Base-by-base conservation (phyloP, 1,140 invertebrate genomes). In the Metopolophium dirhodum region DNA sequence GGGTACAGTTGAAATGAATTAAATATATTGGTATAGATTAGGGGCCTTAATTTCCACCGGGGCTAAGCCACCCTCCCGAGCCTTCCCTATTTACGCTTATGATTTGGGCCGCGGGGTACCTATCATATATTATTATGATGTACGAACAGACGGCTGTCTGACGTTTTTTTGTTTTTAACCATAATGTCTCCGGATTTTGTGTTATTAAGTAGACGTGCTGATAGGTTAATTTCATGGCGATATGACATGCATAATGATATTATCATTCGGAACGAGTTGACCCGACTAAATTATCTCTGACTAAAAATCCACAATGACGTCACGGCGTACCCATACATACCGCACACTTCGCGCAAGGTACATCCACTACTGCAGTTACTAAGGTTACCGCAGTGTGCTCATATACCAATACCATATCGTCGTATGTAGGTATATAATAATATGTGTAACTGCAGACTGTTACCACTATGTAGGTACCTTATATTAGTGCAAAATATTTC, bases 261-360 rank as follows among this genome's bases (percentile, higher is more conserved):
- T 68, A 54, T 54, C 87, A 54, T 49, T 37, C 23, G 22, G 35
- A 89, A 89, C 49, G 49, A 89, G 49, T 54, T 89, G 87, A 89
- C 87, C 87, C 8, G 22, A 89, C 49, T 89, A 68, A 68, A 68
- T 68, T 89, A 89, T 89, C 87, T 89, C 49, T 54, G 35, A 89
- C 49, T 35, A 37, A 89, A 89, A 89, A 89, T 89, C 87, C 87
- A 89, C 49, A 26, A 89, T 54, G 87, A 89, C 87, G 87, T 89
- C 87, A 89, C 22, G 22, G 61, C 61, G 30, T 68, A n/a, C 22
- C 3, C 23, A 41, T 89, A 89, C 7, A 37, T 68, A 68, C 61
- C 1, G 45, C 7, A 30, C 57, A 51, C 4, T 11, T n/a, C 26
- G 11, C 26, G 9, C 30, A 22, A 54, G 2, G 26, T 90, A 61